Evolutionary conservation across 2,888 invertebrate species (phyloP), one percentile per base, ranked within the genome.

Genomic region (Nematopogon swammerdamellus): DNA sequence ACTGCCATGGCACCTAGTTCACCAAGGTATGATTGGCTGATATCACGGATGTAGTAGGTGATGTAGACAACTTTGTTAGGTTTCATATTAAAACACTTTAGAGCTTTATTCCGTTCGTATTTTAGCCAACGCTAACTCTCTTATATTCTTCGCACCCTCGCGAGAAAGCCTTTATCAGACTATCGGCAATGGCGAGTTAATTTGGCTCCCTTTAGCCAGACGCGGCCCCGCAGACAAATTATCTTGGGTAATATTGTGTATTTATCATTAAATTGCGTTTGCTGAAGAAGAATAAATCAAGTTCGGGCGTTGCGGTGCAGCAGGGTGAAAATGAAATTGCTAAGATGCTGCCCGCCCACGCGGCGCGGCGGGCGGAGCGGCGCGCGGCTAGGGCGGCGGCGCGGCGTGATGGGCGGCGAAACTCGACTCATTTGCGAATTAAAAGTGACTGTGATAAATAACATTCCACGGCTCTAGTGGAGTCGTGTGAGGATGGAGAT

Each of bases 191-290:
- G 25, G 25, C 25, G 5, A 58, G 61, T 62, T 66, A 63, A 67
- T 63, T 64, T 59, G 58, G 59, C 62, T 62, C 59, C 63, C 63
- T 65, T 62, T 60, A 55, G 55, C 58, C 51, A 46, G 17, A 54
- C 53, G 52, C 59, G 59, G 59, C 57, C 59, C 60, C 56, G 53
- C 53, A 58, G 59, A 58, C 61, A 57, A 64, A 64, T 63, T 65
- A 63, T 62, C 62, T 58, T 50, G 53, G 53, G 53, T 59, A 59
- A 64, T 62, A 57, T 58, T 53, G 55, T 55, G 55, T 62, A 58
- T 61, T 61, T 61, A 62, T 58, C 55, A 55, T 55, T 58, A 59
- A 60, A 63, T 60, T 61, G 57, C 55, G 56, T 57, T 47, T 51
- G 53, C 36, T 14, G 36, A 36, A 36, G 51, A 59, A 60, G 60